Conservation (phyloP, 1,140 invertebrate genomes). For the Sycophila sp. region DNA sequence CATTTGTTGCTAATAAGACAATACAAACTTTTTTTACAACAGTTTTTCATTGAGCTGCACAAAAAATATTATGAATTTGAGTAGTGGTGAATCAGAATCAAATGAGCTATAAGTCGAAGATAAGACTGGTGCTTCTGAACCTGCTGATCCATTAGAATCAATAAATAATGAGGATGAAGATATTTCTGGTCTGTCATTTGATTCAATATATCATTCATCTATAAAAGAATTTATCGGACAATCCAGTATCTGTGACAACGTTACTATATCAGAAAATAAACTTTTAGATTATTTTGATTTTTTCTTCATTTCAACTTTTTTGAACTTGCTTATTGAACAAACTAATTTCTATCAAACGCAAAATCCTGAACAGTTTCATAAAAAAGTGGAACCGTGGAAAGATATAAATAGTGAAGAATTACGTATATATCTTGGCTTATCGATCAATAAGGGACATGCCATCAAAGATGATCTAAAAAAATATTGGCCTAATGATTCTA, state of each 20-base stretch:
- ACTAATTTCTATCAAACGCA: no score
- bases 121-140: neutral
- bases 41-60: neutral
- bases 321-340: no score
- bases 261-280: neutral
- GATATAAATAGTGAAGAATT: slow-evolving; percentile 5
- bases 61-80: neutral
- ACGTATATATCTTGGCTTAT: slow-evolving; percentile 16
- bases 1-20: no score
- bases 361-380: slow-evolving; percentile 9
- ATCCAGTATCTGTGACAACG: neutral
- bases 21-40: neutral
- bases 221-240: slow-evolving; percentile 1
- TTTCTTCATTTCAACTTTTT: no score
- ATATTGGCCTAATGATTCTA: slow-evolving; percentile 46
- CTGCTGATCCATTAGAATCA: neutral
- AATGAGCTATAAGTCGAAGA: neutral
- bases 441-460: slow-evolving; percentile 24
- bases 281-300: slow-evolving; percentile 1
- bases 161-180: neutral
- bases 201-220: neutral
- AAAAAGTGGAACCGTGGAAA: slow-evolving; percentile 18
- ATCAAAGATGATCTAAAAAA: slow-evolving; percentile 31
- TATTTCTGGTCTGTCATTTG: neutral
- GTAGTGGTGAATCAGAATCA: no score